Conservation (phyloP, 2,797 vertebrate genomes). For the Siniperca obscura region DNA sequence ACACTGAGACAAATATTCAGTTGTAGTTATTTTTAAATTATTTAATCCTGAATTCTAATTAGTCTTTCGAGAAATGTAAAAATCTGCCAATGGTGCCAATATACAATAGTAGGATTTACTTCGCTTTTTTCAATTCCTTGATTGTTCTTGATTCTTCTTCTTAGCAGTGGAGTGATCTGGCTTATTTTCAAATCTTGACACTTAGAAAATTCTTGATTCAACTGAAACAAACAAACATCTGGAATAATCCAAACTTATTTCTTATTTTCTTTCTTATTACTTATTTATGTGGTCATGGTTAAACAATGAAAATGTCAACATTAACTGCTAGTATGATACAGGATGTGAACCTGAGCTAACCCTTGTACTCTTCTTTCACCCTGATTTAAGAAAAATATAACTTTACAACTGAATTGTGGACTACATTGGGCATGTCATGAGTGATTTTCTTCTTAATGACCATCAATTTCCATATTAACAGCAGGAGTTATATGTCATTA, state of each 20-base stretch:
- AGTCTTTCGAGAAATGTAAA: not conserved
- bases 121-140: slow-evolving; percentile 32
- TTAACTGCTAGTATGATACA: not conserved
- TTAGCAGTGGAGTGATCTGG: not conserved
- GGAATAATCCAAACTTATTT: slow-evolving; percentile 8
- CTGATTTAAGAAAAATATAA: not conserved
- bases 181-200: not conserved
- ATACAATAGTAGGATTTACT: slow-evolving; percentile 14
- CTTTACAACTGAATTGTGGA: not conserved
- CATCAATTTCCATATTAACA: slow-evolving; percentile 3
- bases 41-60: not conserved
- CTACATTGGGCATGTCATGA: not conserved
- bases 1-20: not conserved
- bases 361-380: not conserved
- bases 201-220: not conserved
- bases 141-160: slow-evolving; percentile 24
- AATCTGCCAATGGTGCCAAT: not conserved
- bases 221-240: slow-evolving; percentile 8
- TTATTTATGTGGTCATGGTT: not conserved
- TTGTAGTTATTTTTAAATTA: not conserved
- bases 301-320: slow-evolving; percentile 1
- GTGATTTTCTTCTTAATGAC: not conserved
- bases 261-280: no score
- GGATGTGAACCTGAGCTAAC: slow-evolving; percentile 27
- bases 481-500: not conserved